A percentile compares a stretch with the other conserved stretches of the same genome.
These are phyloP conservation scores for Pangasius krempfi DNA, from an alignment of 2,797 vertebrate genomes.

Conservation along the genomic window DNA sequence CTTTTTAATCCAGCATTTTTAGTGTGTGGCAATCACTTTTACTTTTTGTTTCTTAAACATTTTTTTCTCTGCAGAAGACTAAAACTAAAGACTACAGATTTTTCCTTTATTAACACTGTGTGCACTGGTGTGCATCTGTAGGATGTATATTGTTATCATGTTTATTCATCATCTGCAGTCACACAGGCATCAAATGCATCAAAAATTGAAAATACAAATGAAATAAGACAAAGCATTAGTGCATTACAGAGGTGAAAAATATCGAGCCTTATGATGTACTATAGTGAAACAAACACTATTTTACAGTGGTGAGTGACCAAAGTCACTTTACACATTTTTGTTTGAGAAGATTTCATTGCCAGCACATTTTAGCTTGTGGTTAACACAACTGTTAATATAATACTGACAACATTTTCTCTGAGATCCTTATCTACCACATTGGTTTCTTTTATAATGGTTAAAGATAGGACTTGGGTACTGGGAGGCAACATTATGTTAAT, in stretches of 20 bases:
- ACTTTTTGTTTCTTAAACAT: neutral
- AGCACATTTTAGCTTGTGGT: neutral
- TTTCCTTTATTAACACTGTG: neutral
- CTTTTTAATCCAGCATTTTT: neutral
- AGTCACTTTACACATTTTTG: neutral
- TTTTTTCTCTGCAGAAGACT: too few relatives aligned
- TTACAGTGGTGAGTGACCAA: neutral
- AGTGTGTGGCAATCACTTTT: neutral
- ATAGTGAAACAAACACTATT: too few relatives aligned
- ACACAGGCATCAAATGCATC: neutral
- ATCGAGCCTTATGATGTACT: neutral
- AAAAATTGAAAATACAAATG: neutral
- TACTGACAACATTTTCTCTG: neutral
- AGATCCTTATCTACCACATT: neutral
- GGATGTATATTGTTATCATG: neutral
- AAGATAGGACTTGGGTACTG: neutral
- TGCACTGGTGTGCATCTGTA: too few relatives aligned
- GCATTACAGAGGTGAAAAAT: neutral
- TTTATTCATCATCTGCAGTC: neutral
- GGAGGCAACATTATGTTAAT: neutral
- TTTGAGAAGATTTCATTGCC: neutral
- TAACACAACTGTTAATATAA: neutral
- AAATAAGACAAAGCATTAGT: neutral
- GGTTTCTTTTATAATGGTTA: neutral
- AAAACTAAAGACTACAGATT: neutral